Percentiles rank a stretch among this genome's conserved stretches.
phyloP scores from a whole-genome alignment of 2,113 vertebrate species.

The Oncorhynchus gorbuscha region DNA sequence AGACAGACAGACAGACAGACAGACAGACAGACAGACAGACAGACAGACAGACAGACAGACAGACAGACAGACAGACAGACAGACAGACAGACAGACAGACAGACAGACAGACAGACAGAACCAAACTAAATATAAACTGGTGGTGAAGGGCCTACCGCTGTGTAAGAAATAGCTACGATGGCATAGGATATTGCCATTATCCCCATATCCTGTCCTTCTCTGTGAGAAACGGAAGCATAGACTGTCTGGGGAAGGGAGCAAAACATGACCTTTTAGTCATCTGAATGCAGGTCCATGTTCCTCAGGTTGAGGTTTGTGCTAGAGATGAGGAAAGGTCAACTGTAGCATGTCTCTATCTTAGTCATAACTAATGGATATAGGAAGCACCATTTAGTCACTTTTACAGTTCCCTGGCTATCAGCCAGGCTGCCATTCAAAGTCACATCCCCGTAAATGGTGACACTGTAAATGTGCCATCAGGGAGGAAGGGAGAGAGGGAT shows the following conservation, averaged over 20 bases:
- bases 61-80: too few species aligned
- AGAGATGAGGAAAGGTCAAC: constrained; percentile 62
- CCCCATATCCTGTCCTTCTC: constrained; percentile 16
- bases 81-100: too few species aligned
- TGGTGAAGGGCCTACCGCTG: background rate
- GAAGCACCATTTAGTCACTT: background rate
- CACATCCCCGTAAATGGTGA: background rate
- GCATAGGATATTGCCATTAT: constrained; percentile 30
- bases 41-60: background rate
- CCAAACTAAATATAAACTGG: background rate
- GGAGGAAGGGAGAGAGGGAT: background rate
- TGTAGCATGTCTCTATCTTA: constrained; percentile 38
- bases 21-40: background rate
- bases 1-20: background rate
- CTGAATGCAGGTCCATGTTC: constrained; percentile 49
- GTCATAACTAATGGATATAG: background rate
- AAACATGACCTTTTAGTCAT: constrained; percentile 65
- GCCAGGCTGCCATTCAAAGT: background rate
- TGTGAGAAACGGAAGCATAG: constrained; percentile 28
- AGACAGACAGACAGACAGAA: background rate
- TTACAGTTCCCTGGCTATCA: background rate
- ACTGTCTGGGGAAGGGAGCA: constrained; percentile 50
- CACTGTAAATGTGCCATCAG: background rate
- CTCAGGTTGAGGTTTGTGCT: constrained; percentile 43
- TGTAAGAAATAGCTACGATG: constrained; percentile 12